A percentile compares a stretch with the other conserved stretches of the same genome.
These are phyloP conservation scores for Mesocentrotus franciscanus DNA, from an alignment of 53 echinoderm and acorn worm genomes.

Conservation along the genomic window DNA sequence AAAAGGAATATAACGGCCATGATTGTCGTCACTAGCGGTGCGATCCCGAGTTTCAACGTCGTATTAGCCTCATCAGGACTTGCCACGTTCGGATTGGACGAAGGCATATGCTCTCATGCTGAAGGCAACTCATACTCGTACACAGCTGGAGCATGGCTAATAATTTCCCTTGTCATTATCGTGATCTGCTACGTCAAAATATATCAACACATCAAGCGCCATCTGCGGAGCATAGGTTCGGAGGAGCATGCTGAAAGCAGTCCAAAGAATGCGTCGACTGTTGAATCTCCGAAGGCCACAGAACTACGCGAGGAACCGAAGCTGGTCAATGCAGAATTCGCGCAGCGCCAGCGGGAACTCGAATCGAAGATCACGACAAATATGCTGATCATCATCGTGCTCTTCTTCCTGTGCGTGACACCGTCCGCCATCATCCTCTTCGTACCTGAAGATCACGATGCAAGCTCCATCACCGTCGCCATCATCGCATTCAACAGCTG, in stretches of 20 bases:
- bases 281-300: neutral
- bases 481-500: constrained; percentile 75
- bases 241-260: neutral
- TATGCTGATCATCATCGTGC: constrained; percentile 79
- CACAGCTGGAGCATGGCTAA: constrained; percentile 32
- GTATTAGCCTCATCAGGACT: constrained; percentile 15
- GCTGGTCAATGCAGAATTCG: neutral
- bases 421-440: constrained; percentile 73
- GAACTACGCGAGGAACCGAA: neutral
- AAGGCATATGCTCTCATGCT: constrained; percentile 26
- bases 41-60: neutral
- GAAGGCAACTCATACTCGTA: constrained; percentile 7
- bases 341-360: constrained; percentile 46
- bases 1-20: neutral
- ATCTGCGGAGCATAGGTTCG: constrained; percentile 29
- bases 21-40: neutral
- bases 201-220: constrained; percentile 68
- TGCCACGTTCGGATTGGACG: constrained; percentile 18
- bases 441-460: constrained; percentile 68
- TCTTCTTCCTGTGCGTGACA: constrained; percentile 79
- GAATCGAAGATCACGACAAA: constrained; percentile 78
- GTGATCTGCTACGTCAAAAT: constrained; percentile 72
- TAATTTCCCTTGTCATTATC: constrained; percentile 66
- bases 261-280: neutral
- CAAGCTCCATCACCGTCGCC: constrained; percentile 60